Evolutionary conservation across 2,113 vertebrate genomes (phyloP).

Genomic region (Rhineura floridana): DNA sequence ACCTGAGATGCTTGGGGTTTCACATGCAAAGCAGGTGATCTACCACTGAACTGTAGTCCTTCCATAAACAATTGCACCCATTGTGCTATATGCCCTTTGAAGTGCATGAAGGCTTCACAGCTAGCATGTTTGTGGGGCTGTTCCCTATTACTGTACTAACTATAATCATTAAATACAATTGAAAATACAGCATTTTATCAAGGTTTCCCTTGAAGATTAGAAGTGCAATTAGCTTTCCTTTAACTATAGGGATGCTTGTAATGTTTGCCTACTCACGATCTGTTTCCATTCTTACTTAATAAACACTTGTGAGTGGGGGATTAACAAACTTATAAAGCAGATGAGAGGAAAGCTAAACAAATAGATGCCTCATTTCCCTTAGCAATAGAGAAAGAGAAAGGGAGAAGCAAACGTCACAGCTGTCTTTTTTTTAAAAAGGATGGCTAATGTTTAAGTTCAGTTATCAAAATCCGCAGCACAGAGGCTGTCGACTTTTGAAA

Average conservation of each 20-base stretch:
- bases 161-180: constrained; percentile 16
- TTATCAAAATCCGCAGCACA: constrained; percentile 82
- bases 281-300: constrained; percentile 66
- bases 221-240: constrained; percentile 63
- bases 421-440: constrained; percentile 52
- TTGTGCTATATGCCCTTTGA: not conserved
- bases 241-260: constrained; percentile 50
- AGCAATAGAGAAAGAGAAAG: constrained; percentile 47
- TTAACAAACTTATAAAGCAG: constrained; percentile 64
- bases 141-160: not conserved
- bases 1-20: not conserved
- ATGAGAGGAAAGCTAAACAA: constrained; percentile 61
- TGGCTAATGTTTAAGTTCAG: constrained; percentile 76
- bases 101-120: not conserved
- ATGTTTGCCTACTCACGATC: constrained; percentile 54
- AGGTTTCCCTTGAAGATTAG: constrained; percentile 58
- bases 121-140: not conserved
- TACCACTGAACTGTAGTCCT: not conserved
- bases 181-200: constrained; percentile 38
- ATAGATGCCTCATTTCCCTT: constrained; percentile 67
- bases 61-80: not conserved
- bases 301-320: constrained; percentile 68
- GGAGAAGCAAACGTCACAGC: constrained; percentile 63
- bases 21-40: not conserved
- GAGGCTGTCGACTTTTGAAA: constrained; percentile 82